Conservation (phyloP, 2,888 invertebrate genomes). For the Agriopis leucophaearia region DNA sequence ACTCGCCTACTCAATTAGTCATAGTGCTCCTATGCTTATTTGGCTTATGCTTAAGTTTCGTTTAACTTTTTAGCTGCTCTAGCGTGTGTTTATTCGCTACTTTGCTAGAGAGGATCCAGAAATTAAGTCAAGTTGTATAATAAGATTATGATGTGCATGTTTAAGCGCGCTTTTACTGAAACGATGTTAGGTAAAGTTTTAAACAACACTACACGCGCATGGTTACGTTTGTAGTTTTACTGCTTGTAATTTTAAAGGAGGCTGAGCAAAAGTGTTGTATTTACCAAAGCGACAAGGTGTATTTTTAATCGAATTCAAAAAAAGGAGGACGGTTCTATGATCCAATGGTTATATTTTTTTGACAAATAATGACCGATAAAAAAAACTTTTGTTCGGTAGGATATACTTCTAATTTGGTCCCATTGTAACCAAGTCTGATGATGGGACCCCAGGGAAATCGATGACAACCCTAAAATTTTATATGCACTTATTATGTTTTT, state of each 20-base stretch:
- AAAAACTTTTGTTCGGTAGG: too few relatives aligned
- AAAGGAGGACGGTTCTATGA: too few relatives aligned
- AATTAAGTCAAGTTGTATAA: constrained; percentile 14
- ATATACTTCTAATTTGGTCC: too few relatives aligned
- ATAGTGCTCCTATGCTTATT: constrained; percentile 10
- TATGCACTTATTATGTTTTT: too few relatives aligned
- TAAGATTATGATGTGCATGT: constrained; percentile 21
- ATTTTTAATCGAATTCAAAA: too few relatives aligned
- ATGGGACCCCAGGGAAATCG: too few relatives aligned
- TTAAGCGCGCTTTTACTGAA: constrained; percentile 7
- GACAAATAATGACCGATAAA: too few relatives aligned
- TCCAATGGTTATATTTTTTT: too few relatives aligned
- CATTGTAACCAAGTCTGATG: too few relatives aligned
- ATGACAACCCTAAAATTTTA: too few relatives aligned
- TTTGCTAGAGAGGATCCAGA: constrained; percentile 14
- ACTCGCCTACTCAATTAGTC: constrained; percentile 8
- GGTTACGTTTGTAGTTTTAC: not conserved
- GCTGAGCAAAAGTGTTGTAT: too few relatives aligned
- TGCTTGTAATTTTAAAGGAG: not conserved
- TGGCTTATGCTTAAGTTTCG: constrained; percentile 4
- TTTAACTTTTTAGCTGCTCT: constrained; percentile 20
- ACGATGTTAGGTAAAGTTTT: not conserved
- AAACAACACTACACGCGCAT: not conserved
- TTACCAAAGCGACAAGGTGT: not conserved
- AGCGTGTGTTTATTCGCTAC: constrained; percentile 14